Evolutionary conservation across 2,797 vertebrate species (phyloP).

Genomic region (Lepilemur ruficaudatus): DNA sequence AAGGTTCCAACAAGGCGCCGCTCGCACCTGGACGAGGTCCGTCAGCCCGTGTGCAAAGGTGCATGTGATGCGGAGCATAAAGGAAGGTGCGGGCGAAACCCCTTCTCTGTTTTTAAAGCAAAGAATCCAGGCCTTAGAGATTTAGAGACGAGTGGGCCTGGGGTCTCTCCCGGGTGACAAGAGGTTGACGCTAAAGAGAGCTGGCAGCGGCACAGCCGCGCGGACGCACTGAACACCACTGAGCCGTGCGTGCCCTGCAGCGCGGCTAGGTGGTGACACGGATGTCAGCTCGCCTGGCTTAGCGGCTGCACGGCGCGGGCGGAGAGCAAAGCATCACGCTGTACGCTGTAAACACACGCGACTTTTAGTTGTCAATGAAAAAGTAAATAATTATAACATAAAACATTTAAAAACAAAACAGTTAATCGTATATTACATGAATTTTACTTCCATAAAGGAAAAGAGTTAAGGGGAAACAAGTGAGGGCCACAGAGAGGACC

Average conservation of each 20-base stretch:
- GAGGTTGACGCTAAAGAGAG: background rate
- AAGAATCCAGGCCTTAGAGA: background rate
- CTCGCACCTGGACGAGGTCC: accelerated
- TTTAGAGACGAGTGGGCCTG: accelerated
- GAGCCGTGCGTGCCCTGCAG: accelerated
- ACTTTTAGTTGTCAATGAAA: background rate
- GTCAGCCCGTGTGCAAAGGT: accelerated
- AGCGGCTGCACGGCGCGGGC: accelerated
- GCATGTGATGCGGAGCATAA: accelerated
- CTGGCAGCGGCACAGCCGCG: accelerated
- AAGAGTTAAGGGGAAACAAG: background rate
- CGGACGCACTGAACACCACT: accelerated
- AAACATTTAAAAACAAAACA: background rate
- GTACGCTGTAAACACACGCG: accelerated
- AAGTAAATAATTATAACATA: background rate
- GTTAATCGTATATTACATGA: no score
- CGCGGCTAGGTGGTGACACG: accelerated
- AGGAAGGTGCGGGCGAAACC: accelerated
- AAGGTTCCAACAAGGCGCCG: no score
- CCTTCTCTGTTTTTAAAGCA: background rate
- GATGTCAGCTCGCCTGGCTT: accelerated
- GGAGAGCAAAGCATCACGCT: accelerated
- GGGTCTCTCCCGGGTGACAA: background rate
- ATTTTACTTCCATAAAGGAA: background rate
- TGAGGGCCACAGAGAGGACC: background rate